Base-by-base conservation (phyloP, 2,888 invertebrate species). In the Phytoseiulus persimilis region DNA sequence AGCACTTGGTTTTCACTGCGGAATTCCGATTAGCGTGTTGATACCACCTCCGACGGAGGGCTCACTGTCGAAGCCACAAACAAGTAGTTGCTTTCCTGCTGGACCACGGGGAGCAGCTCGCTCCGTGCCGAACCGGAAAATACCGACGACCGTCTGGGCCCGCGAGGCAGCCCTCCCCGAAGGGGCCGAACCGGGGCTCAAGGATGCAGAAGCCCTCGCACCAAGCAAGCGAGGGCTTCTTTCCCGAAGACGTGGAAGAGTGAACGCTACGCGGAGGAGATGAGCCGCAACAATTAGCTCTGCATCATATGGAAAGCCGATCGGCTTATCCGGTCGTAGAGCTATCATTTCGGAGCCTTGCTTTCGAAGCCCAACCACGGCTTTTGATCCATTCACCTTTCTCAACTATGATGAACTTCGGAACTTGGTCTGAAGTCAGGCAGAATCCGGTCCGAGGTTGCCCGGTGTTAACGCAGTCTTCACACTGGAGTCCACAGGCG, bases 171-270 rank as follows among this genome's bases (percentile, higher is more conserved):
- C 65, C 65, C 65, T 65, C 18, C 14, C 65, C 65, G 28, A 28
- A 65, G 65, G 65, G 65, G 65, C 65, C 65, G 65, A 65, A 65
- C 65, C 65, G 65, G 65, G 65, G 65, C 65, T 65, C 65, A 65
- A 65, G 65, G 65, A 65, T 65, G 65, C 65, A 65, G 65, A 65
- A 65, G 65, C 65, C 65, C 65, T 65, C 65, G 65, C 65, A 65
- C 65, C 18, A 28, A 65, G 28, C 23, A 6, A 65, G 65, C 65
- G 18, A 65, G 65, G 65, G 65, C 65, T 65, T 23, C 65, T 23
- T n/a, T 65, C 65, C 65, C 65, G 65, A 28, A 65, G 65, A 65
- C 65, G 18, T 65, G 65, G 65, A 65, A 28, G 65, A 65, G 65
- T 23, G 65, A 65, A 23, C 65, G 65, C 65, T 65, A 65, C 65